These are phyloP conservation scores for Oreochromis aureus DNA, from an alignment of 2,113 vertebrate species.

Conservation along the genomic window DNA sequence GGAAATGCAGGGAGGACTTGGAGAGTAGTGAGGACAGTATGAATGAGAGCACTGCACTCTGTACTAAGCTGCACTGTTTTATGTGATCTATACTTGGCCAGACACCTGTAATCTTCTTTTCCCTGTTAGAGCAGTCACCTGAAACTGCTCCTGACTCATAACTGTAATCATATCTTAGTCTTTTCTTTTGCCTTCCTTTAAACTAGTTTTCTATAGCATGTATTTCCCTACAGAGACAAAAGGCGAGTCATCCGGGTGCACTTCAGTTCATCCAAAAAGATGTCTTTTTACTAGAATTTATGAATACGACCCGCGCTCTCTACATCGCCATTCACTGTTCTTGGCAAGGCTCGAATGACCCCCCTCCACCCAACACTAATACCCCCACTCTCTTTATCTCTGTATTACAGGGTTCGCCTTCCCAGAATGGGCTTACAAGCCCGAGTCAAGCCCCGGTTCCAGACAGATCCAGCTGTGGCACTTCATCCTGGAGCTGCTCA, in stretches of 20 bases:
- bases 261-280: background rate
- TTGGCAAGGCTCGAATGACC: background rate
- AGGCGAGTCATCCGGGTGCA: background rate
- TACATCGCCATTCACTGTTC: background rate
- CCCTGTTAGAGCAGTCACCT: conserved; percentile 9
- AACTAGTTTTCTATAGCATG: background rate
- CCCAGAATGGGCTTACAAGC: conserved; percentile 90
- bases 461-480: conserved; percentile 92
- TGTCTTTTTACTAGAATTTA: background rate
- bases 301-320: background rate
- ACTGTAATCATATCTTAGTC: background rate
- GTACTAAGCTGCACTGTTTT: background rate
- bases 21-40: background rate
- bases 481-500: conserved; percentile 86
- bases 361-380: background rate
- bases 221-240: background rate
- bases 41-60: background rate
- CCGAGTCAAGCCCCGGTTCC: conserved; percentile 84
- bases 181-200: background rate
- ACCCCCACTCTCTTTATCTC: background rate
- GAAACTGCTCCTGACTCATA: background rate
- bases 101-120: conserved; percentile 29
- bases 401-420: conserved; percentile 79
- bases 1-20: background rate
- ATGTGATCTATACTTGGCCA: conserved; percentile 9